phyloP scores from a whole-genome alignment of 2,888 invertebrate genomes.

The Rambutsinella grinnellia region DNA sequence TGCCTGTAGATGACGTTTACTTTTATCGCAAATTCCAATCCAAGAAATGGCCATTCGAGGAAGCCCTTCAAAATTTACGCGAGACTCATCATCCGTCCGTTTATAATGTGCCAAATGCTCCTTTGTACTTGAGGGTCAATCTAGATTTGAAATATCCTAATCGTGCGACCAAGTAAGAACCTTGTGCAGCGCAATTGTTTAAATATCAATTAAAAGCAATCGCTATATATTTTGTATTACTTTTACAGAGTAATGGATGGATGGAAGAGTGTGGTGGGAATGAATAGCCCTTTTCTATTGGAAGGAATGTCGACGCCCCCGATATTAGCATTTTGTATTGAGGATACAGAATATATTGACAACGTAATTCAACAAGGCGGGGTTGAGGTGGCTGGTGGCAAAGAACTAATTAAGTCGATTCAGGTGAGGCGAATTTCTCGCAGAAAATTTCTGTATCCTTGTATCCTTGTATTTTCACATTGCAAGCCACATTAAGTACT shows the following conservation, averaged over 20 bases:
- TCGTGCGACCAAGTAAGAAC: constrained; percentile 59
- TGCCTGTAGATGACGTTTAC: constrained; percentile 78
- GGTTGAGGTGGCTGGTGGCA: constrained; percentile 80
- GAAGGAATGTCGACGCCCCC: no score
- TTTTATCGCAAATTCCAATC: constrained; percentile 73
- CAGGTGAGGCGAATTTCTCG: constrained; percentile 75
- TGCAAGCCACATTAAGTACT: no score
- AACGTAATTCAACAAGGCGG: constrained; percentile 77
- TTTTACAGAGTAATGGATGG: constrained; percentile 79
- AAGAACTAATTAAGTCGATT: constrained; percentile 82
- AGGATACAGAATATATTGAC: constrained; percentile 72
- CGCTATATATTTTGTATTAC: constrained; percentile 56
- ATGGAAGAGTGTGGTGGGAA: constrained; percentile 76
- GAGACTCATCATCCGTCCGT: constrained; percentile 88
- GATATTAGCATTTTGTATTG: constrained; percentile 82
- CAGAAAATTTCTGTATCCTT: not conserved
- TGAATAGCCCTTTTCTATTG: constrained; percentile 71
- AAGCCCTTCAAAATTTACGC: constrained; percentile 83
- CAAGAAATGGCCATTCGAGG: constrained; percentile 77
- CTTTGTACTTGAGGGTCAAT: constrained; percentile 80
- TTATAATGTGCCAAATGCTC: constrained; percentile 79
- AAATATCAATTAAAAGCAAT: no score
- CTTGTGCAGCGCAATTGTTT: not conserved
- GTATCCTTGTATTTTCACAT: not conserved
- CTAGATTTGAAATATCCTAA: constrained; percentile 79